A percentile compares a stretch with the other conserved stretches of the same genome.
Evolutionary conservation across 1,140 invertebrate genomes (phyloP).

Genomic region (Sitophilus oryzae): DNA sequence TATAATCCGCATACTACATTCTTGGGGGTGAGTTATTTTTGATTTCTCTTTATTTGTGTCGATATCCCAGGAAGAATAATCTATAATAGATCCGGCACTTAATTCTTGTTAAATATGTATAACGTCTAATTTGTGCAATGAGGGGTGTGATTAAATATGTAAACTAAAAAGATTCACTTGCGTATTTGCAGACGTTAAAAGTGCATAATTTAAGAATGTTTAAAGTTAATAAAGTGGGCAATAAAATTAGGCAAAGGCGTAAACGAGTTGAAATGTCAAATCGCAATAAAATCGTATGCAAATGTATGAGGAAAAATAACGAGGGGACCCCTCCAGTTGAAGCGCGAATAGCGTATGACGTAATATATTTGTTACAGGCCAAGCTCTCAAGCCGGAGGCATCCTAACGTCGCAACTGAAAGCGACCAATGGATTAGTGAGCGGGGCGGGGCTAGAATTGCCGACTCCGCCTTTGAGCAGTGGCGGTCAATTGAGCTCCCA

Average conservation of each 20-base stretch:
- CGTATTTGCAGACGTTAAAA: too few relatives aligned
- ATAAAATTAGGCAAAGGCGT: not conserved
- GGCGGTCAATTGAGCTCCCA: slow-evolving; percentile 39
- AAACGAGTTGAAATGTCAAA: slow-evolving; percentile 4
- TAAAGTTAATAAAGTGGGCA: too few relatives aligned
- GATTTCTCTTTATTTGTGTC: too few relatives aligned
- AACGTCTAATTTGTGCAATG: too few relatives aligned
- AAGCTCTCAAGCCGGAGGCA: slow-evolving; percentile 42
- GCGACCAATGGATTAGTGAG: slow-evolving; percentile 54
- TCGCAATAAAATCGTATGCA: slow-evolving; percentile 5
- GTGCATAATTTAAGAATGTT: too few relatives aligned
- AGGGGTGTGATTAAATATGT: too few relatives aligned
- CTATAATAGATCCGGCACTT: too few relatives aligned
- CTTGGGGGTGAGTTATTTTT: too few relatives aligned
- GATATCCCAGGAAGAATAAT: too few relatives aligned
- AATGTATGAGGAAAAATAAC: slow-evolving; percentile 9
- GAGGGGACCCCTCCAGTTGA: slow-evolving; percentile 22
- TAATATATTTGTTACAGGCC: slow-evolving; percentile 43
- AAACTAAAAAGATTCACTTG: too few relatives aligned
- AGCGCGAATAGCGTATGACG: slow-evolving; percentile 27
- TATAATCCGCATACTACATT: too few relatives aligned
- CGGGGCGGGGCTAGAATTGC: slow-evolving; percentile 48
- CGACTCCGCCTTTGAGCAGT: slow-evolving; percentile 48
- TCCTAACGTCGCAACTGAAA: slow-evolving; percentile 46
- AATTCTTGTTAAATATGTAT: too few relatives aligned